Base-by-base conservation (phyloP, 1,140 invertebrate genomes). In the Drosophila arawakana region DNA sequence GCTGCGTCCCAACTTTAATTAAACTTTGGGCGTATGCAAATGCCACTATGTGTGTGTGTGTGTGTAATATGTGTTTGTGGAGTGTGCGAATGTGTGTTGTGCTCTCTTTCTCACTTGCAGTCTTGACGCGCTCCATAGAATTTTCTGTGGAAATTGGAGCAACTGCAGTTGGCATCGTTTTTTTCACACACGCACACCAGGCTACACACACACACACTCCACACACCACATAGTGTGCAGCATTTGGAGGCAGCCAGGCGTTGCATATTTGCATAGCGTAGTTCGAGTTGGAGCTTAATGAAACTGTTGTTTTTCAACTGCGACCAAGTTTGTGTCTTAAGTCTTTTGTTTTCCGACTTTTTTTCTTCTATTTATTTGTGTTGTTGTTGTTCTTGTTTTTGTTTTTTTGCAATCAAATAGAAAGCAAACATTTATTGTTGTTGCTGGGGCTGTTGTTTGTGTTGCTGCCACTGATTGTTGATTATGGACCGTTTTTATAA, bases 21-120 rank as follows among this genome's bases (percentile, higher is more conserved):
- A 86, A 60, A 59, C 57, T 47, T 58, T 57, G 68, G 63, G 69
- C 76, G 83, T 79, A 86, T 88, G 82, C 83, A 86, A 88, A 86
- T 83, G 82, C 18, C 21, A 7, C 7, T 35, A 1, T 34, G 11
- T 39, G 58, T 72, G 25, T 63, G 52, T 55, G 21, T 62, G 39
- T 67, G 67, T 76, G 80, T 71, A 72, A 83, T 74, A 58, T 89
- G 70, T 86, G 84, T 89, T 86, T 86, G 67, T 88, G 69, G 83
- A 86, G 83, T 86, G 70, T 89, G 84, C 83, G 84, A 88, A 88
- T 78, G 66, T 57, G 21, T 55, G 25, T 18, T 30, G 21, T 50
- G 11, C 15, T 55, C 59, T 37, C 15, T 54, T 7, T 30, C 34
- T 43, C 8, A 18, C 15, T 47, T 11, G 43, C 35, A 15, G 50